Base-by-base conservation (phyloP, 2,797 vertebrate species). In the Okamejei kenojei region DNA sequence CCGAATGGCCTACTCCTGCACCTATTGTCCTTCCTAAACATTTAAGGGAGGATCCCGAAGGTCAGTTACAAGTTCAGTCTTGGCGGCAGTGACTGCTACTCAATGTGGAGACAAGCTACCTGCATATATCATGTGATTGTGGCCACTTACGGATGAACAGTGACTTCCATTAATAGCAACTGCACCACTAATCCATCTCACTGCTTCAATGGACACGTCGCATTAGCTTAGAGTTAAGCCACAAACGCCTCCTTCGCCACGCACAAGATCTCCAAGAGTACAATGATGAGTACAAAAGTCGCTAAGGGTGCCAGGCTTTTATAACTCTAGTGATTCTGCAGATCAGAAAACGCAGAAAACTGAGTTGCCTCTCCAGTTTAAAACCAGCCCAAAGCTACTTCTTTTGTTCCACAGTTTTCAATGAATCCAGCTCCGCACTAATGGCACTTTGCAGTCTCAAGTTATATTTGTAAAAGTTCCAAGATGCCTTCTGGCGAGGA, bases 191-290 rank as follows among this genome's bases (percentile, higher is more conserved):
- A 45, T 88, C 68, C n/a, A 74, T 23, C 23, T 6, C 35, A 23
- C 71, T 74, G 90, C 19, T 92, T 92, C 90, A 92, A 29, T 68
- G n/a, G 84, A 54, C 35, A 26, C 15, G 71, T 74, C 90, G 76
- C 90, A 76, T 54, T 38, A 17, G 90, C 76, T 92, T 76, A 92
- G 26, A 74, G 38, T 91, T 90, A 1, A 84, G 61, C 54, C 7
- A 2, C 7, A 10, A 45, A 54, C 21, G 26, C 38, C 23, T 32
- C 80, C 80, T 58, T 9, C 21, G 10, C 54, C 23, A 61, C 61
- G 8, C 6, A 61, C n/a, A 65, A 32, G 13, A n/a, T n/a, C 54
- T 32, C n/a, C 61, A 88, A 32, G 17, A 65, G 61, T 19, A 17
- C 32, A 32, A 35, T 65, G 63, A 1, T 88, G 61, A 35, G 61